These are phyloP conservation scores for Philereme vetulata DNA, from an alignment of 2,888 invertebrate species.

Conservation along the genomic window DNA sequence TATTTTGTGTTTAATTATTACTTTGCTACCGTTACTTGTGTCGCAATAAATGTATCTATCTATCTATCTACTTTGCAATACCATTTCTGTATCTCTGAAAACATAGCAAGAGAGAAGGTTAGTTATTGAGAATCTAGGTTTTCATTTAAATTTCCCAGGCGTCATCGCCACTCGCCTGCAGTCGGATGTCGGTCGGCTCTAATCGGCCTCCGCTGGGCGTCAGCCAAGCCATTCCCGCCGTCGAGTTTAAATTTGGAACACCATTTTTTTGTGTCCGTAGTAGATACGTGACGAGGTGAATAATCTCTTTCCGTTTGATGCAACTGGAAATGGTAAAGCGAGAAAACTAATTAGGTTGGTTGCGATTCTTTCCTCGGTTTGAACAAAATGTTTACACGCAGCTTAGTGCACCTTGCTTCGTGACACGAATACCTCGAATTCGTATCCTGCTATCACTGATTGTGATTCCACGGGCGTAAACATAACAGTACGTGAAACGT, in stretches of 20 bases:
- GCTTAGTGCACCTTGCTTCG: constrained; percentile 49
- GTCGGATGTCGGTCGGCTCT: constrained; percentile 60
- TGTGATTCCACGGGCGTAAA: constrained; percentile 63
- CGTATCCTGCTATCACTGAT: constrained; percentile 63
- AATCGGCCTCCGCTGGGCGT: constrained; percentile 71
- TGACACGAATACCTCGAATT: constrained; percentile 64
- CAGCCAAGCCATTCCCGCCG: constrained; percentile 77
- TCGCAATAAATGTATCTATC: too few relatives aligned
- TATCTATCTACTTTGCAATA: too few relatives aligned
- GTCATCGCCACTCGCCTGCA: constrained; percentile 54
- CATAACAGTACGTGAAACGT: constrained; percentile 65
- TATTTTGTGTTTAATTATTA: too few relatives aligned
- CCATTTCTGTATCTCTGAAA: too few relatives aligned
- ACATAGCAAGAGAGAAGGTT: too few relatives aligned
- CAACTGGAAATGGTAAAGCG: constrained; percentile 25
- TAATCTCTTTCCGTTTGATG: constrained; percentile 67
- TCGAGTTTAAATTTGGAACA: constrained; percentile 80
- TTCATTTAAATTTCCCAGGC: constrained; percentile 47
- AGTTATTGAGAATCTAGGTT: constrained; percentile 32
- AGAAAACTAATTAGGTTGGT: constrained; percentile 16
- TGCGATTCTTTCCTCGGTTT: constrained; percentile 16
- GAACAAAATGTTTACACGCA: constrained; percentile 47
- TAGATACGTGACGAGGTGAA: constrained; percentile 74
- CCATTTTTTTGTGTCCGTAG: constrained; percentile 69
- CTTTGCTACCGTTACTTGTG: too few relatives aligned